Conservation (phyloP, 2,888 invertebrate species). For the Nephrotoma guestfalica region DNA sequence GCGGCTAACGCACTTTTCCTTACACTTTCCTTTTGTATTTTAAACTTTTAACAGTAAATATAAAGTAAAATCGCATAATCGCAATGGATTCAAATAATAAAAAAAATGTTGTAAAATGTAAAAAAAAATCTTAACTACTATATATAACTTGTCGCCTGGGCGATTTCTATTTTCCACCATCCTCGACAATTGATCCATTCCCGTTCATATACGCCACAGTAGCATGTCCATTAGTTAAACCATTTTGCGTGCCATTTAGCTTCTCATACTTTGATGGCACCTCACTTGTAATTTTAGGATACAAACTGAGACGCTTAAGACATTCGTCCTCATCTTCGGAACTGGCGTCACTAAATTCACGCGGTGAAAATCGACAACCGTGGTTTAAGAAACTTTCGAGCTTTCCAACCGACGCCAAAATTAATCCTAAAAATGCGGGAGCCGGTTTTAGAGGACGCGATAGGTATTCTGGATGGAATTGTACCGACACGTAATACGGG, state of each 20-base stretch:
- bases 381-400: slow-evolving; percentile 54
- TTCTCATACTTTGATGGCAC: neutral
- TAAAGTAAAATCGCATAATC: neutral
- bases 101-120: neutral
- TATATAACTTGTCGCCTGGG: neutral
- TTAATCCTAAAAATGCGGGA: slow-evolving; percentile 88
- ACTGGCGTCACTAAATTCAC: slow-evolving; percentile 59
- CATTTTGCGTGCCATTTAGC: neutral
- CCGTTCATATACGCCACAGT: neutral
- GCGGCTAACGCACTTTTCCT: neutral
- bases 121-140: neutral
- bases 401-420: slow-evolving; percentile 77
- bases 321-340: slow-evolving; percentile 29
- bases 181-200: neutral
- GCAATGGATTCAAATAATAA: neutral
- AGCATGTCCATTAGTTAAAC: neutral
- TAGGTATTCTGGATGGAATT: slow-evolving; percentile 96
- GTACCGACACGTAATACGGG: slow-evolving; percentile 88
- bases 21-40: neutral
- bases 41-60: neutral
- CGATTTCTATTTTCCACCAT: neutral
- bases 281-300: neutral
- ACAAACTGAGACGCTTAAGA: neutral
- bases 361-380: slow-evolving; percentile 61
- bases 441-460: slow-evolving; percentile 84